A percentile compares a stretch with the other conserved stretches of the same genome.
Conservation (phyloP, 1,140 invertebrate species). For the Himalopsyche phryganea region DNA sequence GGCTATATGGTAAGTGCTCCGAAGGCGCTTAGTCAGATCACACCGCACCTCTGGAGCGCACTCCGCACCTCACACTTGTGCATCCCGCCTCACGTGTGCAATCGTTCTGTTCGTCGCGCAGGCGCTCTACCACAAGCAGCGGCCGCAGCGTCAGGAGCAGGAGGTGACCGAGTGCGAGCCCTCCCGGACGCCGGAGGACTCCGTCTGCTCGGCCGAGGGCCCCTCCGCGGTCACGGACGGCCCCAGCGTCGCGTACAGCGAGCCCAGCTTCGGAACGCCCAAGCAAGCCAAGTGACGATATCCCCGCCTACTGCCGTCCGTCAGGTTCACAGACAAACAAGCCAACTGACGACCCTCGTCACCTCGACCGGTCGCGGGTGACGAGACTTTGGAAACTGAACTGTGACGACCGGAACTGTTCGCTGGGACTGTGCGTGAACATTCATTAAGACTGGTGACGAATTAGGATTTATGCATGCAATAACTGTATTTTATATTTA, state of each 20-base stretch:
- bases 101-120: slow-evolving; percentile 41
- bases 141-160: slow-evolving; percentile 52
- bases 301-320: slow-evolving; percentile 24
- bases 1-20: too few species aligned
- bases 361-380: background rate
- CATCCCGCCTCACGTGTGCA: background rate
- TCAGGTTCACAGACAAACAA: slow-evolving; percentile 16
- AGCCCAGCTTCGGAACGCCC: slow-evolving; percentile 32
- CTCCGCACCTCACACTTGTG: background rate
- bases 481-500: too few species aligned
- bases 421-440: background rate
- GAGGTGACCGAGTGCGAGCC: slow-evolving; percentile 65
- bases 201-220: slow-evolving; percentile 71
- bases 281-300: slow-evolving; percentile 33
- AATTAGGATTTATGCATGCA: too few species aligned
- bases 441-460: background rate
- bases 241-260: slow-evolving; percentile 32
- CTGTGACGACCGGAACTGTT: background rate
- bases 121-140: slow-evolving; percentile 60
- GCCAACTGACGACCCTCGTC: background rate
- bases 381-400: background rate
- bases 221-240: slow-evolving; percentile 54
- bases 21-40: too few species aligned
- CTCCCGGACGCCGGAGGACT: slow-evolving; percentile 65
- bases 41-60: background rate